Base-by-base conservation (phyloP, 2,888 invertebrate genomes). In the Amphipyra tragopoginis region DNA sequence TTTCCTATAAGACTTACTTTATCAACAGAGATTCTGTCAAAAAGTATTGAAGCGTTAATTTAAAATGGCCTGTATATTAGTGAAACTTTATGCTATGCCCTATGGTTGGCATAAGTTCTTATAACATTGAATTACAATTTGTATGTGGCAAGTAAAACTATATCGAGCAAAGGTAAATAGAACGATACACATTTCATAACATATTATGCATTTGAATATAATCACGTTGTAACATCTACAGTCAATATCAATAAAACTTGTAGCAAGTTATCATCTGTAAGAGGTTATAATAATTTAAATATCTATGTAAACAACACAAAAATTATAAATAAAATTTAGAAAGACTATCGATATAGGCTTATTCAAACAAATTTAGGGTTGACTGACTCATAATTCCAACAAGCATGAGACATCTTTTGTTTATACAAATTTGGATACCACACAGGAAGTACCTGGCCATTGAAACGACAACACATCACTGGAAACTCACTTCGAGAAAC, bases 401-500 rank as follows among this genome's bases (percentile, higher is more conserved):
- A 70, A 62, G 62, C 59, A 74, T 63, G 59, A 57, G 45, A 62
- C 57, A 70, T 67, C 77, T 79, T 85, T 86, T 86, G 88, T 86
- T 86, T 83, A 75, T 74, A 80, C 84, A 67, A 63, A 77, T 76
- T 79, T 80, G 75, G 79, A 65, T 63, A 74, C 59, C 58, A 59
- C 56, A 72, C 70, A 78, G 77, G 74, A 72, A 67, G 64, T 61
- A 59, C 54, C 61, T 73, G 72, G 63, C 62, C 69, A 75, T 72
- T 72, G 62, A 73, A 65, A 75, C 57, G 57, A 65, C 61, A 53
- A 70, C 72, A 68, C 62, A 62, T 44, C 59, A 68, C 48, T 44
- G 34, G 55, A 29, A 59, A 62, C 42, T 42, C 34, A 68, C 47
- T 66, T 56, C 56, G 49, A 65, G 51, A 62, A 50, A 56, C 53